Conservation (phyloP, 2,797 vertebrate genomes). For the Clarias platycephalus region DNA sequence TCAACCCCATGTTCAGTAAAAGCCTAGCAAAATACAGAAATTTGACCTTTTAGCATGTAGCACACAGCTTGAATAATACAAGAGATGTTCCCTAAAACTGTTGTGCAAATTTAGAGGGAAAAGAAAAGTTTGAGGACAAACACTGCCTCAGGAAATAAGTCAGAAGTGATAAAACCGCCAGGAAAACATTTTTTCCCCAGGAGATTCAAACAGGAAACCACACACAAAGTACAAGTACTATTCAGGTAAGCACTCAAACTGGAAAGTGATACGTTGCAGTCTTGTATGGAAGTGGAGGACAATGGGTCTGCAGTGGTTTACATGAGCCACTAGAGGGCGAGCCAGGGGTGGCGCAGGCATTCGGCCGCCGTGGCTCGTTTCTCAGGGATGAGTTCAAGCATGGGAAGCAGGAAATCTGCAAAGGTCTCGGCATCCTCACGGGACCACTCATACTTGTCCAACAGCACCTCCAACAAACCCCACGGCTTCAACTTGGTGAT, state of each 20-base stretch:
- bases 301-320: slow-evolving; percentile 51
- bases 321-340: slow-evolving; percentile 71
- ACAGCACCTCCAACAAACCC: slow-evolving; percentile 92
- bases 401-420: slow-evolving; percentile 92
- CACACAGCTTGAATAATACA: slow-evolving; percentile 61
- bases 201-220: slow-evolving; percentile 53
- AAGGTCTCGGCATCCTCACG: slow-evolving; percentile 90
- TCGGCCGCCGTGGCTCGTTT: slow-evolving; percentile 92
- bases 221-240: slow-evolving; percentile 71
- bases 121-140: slow-evolving; percentile 45
- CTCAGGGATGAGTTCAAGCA: slow-evolving; percentile 95
- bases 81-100: slow-evolving; percentile 74
- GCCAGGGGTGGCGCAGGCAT: slow-evolving; percentile 88
- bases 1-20: slow-evolving; percentile 7
- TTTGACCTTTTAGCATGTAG: slow-evolving; percentile 55
- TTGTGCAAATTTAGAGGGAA: slow-evolving; percentile 65
- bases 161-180: slow-evolving; percentile 65
- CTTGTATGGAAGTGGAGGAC: slow-evolving; percentile 60
- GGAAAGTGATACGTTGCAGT: slow-evolving; percentile 84
- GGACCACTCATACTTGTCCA: slow-evolving; percentile 96
- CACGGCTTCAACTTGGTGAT: slow-evolving; percentile 98
- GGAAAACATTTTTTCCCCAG: slow-evolving; percentile 63
- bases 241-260: slow-evolving; percentile 73
- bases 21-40: slow-evolving; percentile 42
- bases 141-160: slow-evolving; percentile 44